Evolutionary conservation across 2,888 invertebrate genomes (phyloP).

Genomic region (Bimastos eiseni): DNA sequence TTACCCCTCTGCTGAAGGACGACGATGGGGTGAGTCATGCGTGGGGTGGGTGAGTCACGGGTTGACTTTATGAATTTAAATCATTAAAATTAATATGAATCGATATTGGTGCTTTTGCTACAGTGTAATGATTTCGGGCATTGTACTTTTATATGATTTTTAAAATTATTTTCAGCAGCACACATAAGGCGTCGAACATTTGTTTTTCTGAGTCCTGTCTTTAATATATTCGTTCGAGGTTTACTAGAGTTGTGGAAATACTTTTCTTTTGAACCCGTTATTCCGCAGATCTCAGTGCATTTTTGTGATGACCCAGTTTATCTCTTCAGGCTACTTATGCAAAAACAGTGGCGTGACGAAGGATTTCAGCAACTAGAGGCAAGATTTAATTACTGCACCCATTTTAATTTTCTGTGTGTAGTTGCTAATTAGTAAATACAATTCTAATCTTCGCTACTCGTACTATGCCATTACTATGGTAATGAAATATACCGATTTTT

Average conservation of each 20-base stretch:
- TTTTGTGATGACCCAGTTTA: background rate
- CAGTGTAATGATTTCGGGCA: background rate
- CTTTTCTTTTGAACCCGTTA: background rate
- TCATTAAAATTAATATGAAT: background rate
- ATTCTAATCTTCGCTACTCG: too few species aligned
- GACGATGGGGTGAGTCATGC: background rate
- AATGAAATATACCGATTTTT: too few species aligned
- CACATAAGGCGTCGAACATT: background rate
- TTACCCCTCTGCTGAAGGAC: background rate
- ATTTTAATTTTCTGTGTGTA: too few species aligned
- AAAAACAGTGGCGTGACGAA: too few species aligned
- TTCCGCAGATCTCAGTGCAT: background rate
- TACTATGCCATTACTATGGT: too few species aligned
- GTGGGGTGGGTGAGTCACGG: background rate
- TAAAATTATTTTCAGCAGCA: background rate
- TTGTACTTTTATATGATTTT: background rate
- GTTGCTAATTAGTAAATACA: too few species aligned
- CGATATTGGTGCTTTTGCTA: too few species aligned
- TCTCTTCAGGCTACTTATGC: background rate
- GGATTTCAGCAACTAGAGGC: too few species aligned
- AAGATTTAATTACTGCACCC: too few species aligned
- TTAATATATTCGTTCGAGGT: background rate
- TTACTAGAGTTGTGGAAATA: background rate
- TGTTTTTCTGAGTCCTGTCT: background rate
- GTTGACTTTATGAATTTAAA: background rate